Base-by-base conservation (phyloP, 2,888 invertebrate genomes). In the Melanostoma scalare region DNA sequence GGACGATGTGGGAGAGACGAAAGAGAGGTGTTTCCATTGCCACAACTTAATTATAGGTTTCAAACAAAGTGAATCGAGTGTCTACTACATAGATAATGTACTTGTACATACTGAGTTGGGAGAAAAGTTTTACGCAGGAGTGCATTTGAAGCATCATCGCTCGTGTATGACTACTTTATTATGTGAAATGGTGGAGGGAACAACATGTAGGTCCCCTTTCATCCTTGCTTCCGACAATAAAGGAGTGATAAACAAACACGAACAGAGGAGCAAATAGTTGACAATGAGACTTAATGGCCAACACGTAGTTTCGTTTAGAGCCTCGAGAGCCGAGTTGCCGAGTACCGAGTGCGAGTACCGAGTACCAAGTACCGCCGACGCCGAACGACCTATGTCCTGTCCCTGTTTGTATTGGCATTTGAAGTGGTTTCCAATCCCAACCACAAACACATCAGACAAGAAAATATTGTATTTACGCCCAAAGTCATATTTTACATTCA, bases 111-210 rank as follows among this genome's bases (percentile, higher is more conserved):
- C 9, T 33, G 44, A 36, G 30, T 44, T 44, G 48, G 33, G 67
- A 65, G 68, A 36, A 78, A 79, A 79, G 53, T 79, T 79, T 67
- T 61, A 75, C 71, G 79, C 84, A 84, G 79, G 79, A 79, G 79
- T 84, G 79, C 74, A 79, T 60, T 65, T 74, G 71, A 84, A 71
- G 78, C 79, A 71, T 79, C 84, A 84, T 74, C 79, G 78, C 71
- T 75, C 71, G 84, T 79, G 84, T 84, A 79, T 84, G 74, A 79
- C 79, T 84, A 79, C 74, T 84, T 84, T 74, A 84, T 84, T 78
- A 78, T 74, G 79, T 82, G 72, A 48, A 68, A 30, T 73, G 36
- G 42, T 50, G 69, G 69, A 74, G 58, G 36, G 9, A 60, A 8
- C 10, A 55, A 48, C 61, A 36, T 48, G 50, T 40, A 5, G 38